Percentiles rank a stretch among this genome's conserved stretches.
Conservation (phyloP, 2,113 vertebrate species). For the Urocynchramus pylzowi region DNA sequence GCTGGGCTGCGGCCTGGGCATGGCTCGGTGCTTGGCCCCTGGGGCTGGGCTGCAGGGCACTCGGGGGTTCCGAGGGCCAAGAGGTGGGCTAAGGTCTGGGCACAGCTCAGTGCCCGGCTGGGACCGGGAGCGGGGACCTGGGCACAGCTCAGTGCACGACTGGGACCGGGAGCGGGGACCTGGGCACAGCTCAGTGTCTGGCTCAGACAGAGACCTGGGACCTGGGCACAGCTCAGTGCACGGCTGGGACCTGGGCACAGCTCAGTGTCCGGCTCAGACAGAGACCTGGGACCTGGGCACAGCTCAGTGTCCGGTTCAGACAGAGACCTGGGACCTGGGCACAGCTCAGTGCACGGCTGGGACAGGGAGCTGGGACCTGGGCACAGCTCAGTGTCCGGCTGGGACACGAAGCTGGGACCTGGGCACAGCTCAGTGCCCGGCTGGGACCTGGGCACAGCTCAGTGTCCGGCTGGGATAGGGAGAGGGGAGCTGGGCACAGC, state of each 20-base stretch:
- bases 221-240: not conserved
- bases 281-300: not conserved
- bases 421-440: not conserved
- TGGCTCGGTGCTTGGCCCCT: not conserved
- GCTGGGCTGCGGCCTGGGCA: not conserved
- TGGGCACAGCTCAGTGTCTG: not conserved
- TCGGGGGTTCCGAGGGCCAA: not conserved
- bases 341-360: not conserved
- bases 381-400: not conserved
- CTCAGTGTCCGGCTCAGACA: too few species aligned
- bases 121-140: not conserved
- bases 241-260: not conserved
- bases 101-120: not conserved
- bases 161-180: not conserved
- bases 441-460: not conserved
- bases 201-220: too few species aligned
- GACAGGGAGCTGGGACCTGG: not conserved
- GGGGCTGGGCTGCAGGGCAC: not conserved
- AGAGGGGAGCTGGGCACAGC: not conserved
- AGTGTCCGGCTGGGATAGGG: fast-evolving
- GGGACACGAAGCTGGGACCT: not conserved
- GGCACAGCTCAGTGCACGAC: not conserved
- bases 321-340: not conserved
- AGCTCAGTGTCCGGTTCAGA: not conserved
- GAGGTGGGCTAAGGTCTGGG: not conserved